A percentile compares a stretch with the other conserved stretches of the same genome.
These are phyloP conservation scores for Protosalanx chinensis DNA, from an alignment of 2,797 vertebrate species.

Conservation along the genomic window DNA sequence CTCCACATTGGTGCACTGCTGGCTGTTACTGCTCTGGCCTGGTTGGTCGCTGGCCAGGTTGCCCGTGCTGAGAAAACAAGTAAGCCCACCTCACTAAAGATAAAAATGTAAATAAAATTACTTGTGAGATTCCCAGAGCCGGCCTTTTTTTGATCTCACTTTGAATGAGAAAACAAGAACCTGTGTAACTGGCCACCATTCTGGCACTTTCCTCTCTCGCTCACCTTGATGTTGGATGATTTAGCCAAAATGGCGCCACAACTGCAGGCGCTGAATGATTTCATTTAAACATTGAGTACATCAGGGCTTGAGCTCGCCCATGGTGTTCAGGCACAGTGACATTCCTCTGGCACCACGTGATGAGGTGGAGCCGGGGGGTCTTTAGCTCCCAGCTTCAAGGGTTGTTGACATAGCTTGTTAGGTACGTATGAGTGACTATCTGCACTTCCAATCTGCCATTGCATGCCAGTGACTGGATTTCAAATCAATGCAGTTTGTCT, in stretches of 20 bases:
- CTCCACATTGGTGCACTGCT: slow-evolving; percentile 90
- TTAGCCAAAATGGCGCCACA: slow-evolving; percentile 2
- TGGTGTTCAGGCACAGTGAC: slow-evolving; percentile 56
- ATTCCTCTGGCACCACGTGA: slow-evolving; percentile 58
- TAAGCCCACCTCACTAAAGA: slow-evolving; percentile 41
- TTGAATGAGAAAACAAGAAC: background rate
- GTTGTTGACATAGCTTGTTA: slow-evolving; percentile 1
- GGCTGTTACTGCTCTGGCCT: slow-evolving; percentile 83
- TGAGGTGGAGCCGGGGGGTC: slow-evolving; percentile 29
- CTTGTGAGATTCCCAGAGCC: too few relatives aligned
- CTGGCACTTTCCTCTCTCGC: background rate
- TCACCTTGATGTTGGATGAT: background rate
- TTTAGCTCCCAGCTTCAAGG: background rate
- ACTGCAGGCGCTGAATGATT: slow-evolving; percentile 59
- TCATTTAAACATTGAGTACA: slow-evolving; percentile 45
- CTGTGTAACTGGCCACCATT: background rate
- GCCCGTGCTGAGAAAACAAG: slow-evolving; percentile 84
- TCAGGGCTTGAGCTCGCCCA: slow-evolving; percentile 38
- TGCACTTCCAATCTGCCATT: background rate
- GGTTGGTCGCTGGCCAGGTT: slow-evolving; percentile 92
- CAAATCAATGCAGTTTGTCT: background rate
- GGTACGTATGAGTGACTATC: background rate
- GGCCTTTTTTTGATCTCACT: too few relatives aligned
- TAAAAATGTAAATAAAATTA: too few relatives aligned
- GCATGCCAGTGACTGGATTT: background rate